Conservation (phyloP, 64 coral and sea anemone species). For the Stichodactyla helianthus region DNA sequence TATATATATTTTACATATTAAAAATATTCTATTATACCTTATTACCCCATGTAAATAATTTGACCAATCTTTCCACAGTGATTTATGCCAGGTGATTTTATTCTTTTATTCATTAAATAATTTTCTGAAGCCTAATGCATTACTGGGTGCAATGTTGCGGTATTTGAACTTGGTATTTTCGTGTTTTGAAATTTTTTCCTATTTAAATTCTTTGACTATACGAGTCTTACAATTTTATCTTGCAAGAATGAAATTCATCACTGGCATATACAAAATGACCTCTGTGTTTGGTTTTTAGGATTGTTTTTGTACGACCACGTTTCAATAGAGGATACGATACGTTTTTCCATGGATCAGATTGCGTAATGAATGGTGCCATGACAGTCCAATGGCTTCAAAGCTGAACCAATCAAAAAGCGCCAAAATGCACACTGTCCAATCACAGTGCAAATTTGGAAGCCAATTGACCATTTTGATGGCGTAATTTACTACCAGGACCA, state of each 20-base stretch:
- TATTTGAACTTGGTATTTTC: neutral
- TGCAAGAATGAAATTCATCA: neutral
- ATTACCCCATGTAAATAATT: neutral
- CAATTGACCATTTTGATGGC: neutral
- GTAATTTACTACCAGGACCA: too few species aligned
- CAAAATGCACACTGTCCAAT: too few species aligned
- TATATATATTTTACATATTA: constrained; percentile 7
- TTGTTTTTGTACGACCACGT: neutral
- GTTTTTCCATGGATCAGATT: too few species aligned
- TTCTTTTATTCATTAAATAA: neutral
- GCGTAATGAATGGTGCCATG: too few species aligned
- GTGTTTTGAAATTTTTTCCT: neutral
- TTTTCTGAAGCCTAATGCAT: neutral
- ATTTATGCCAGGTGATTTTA: neutral
- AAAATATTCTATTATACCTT: constrained; percentile 1
- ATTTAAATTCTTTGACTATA: neutral
- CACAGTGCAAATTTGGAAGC: neutral
- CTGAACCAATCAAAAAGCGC: too few species aligned
- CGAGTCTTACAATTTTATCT: neutral
- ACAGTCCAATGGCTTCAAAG: too few species aligned
- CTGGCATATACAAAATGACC: too few species aligned
- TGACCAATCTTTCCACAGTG: neutral
- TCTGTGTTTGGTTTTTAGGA: neutral
- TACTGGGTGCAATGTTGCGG: neutral
- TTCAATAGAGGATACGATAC: neutral